phyloP scores from a whole-genome alignment of 2,888 invertebrate species.

The Dusona sp. region DNA sequence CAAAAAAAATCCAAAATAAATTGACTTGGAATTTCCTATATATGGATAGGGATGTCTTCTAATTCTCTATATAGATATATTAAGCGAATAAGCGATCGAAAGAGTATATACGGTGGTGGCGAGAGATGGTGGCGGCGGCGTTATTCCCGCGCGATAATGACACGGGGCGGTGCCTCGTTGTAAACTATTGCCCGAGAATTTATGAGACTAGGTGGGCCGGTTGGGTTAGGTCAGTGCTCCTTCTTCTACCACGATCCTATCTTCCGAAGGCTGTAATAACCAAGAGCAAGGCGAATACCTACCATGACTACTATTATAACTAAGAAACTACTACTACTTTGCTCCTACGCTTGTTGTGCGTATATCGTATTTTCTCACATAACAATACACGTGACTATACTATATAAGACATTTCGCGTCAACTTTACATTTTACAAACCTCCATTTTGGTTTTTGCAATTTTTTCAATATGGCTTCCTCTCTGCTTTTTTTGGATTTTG shows the following conservation, averaged over 20 bases:
- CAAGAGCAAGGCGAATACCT: constrained; percentile 26
- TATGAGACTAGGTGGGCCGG: constrained; percentile 79
- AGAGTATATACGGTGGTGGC: constrained; percentile 50
- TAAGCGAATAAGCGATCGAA: neutral
- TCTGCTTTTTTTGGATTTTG: neutral
- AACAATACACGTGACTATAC: neutral
- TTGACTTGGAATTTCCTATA: constrained; percentile 9
- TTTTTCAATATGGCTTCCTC: too few species aligned
- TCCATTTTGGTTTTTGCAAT: neutral
- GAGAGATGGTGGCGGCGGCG: constrained; percentile 68
- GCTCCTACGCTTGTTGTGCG: constrained; percentile 64
- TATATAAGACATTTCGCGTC: neutral
- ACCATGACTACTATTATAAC: constrained; percentile 36
- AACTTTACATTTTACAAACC: neutral
- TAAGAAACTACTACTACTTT: constrained; percentile 47
- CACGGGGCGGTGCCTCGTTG: constrained; percentile 82
- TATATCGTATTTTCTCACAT: constrained; percentile 31
- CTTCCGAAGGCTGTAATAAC: constrained; percentile 59
- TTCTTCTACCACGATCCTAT: constrained; percentile 69
- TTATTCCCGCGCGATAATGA: constrained; percentile 81
- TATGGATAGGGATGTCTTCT: neutral
- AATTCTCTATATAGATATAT: neutral
- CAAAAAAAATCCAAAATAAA: neutral
- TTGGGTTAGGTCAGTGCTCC: constrained; percentile 73
- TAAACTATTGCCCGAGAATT: constrained; percentile 82